These are phyloP conservation scores for Allolobophora icterica DNA, from an alignment of 2,888 invertebrate genomes.

Conservation along the genomic window DNA sequence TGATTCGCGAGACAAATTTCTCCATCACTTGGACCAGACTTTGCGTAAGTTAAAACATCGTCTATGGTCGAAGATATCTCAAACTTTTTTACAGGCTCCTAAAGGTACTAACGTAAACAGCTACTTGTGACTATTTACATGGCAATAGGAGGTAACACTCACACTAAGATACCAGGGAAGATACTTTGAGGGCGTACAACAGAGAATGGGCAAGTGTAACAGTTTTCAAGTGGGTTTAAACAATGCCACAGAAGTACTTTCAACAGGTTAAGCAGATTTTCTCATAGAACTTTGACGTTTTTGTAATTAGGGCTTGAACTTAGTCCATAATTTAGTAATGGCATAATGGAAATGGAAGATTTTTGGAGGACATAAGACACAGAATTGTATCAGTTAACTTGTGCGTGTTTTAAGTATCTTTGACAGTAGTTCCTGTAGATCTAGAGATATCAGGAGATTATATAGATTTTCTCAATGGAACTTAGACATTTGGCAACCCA, in stretches of 20 bases:
- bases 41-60: constrained; percentile 50
- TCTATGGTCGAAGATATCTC: background rate
- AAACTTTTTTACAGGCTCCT: no score
- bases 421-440: background rate
- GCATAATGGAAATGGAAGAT: background rate
- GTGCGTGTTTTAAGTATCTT: background rate
- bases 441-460: background rate
- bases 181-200: background rate
- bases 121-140: no score
- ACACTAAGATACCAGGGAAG: background rate
- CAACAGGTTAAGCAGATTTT: background rate
- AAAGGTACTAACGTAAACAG: no score
- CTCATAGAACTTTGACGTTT: background rate
- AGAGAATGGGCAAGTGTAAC: background rate
- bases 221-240: background rate
- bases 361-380: background rate
- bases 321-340: background rate
- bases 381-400: background rate
- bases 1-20: constrained; percentile 58
- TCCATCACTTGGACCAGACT: constrained; percentile 53
- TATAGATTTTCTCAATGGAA: background rate
- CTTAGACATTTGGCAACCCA: no score
- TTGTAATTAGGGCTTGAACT: background rate
- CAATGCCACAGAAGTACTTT: background rate
- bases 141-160: no score